Evolutionary conservation across 2,797 vertebrate genomes (phyloP).

Genomic region (Acanthurus leucopareius): DNA sequence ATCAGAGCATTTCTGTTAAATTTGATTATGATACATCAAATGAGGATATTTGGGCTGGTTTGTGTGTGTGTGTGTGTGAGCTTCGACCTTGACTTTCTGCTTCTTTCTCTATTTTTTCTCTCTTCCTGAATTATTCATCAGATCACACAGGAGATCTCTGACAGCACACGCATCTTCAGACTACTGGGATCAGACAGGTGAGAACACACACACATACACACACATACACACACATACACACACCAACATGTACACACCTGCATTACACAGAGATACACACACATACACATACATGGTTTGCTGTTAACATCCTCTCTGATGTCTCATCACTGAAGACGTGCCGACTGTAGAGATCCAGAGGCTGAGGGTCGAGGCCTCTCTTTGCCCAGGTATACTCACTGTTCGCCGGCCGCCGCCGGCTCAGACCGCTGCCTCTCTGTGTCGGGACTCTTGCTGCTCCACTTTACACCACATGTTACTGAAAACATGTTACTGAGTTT

Average conservation of each 20-base stretch:
- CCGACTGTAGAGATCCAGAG: slow-evolving; percentile 70
- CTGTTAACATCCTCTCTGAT: slow-evolving; percentile 74
- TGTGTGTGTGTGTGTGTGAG: neutral
- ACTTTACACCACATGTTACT: neutral
- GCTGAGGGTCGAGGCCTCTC: slow-evolving; percentile 62
- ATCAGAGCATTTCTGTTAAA: neutral
- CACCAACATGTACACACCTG: neutral
- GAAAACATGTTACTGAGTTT: neutral
- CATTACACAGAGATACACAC: slow-evolving; percentile 4
- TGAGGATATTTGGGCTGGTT: neutral
- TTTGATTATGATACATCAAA: neutral
- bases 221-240: neutral
- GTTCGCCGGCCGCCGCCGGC: slow-evolving; percentile 30
- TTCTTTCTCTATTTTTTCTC: neutral
- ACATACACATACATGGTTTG: slow-evolving; percentile 16
- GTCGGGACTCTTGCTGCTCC: slow-evolving; percentile 42
- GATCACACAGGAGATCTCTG: slow-evolving; percentile 99
- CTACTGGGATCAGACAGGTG: slow-evolving; percentile 99
- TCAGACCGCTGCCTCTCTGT: slow-evolving; percentile 46
- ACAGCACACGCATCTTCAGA: slow-evolving; percentile 97
- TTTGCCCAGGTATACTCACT: slow-evolving; percentile 76
- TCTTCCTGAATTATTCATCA: slow-evolving; percentile 57
- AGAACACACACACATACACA: slow-evolving; percentile 39
- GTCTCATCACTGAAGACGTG: slow-evolving; percentile 74
- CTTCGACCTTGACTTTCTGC: neutral